phyloP scores from a whole-genome alignment of 2,113 vertebrate genomes.

The Tonatia bakeri region DNA sequence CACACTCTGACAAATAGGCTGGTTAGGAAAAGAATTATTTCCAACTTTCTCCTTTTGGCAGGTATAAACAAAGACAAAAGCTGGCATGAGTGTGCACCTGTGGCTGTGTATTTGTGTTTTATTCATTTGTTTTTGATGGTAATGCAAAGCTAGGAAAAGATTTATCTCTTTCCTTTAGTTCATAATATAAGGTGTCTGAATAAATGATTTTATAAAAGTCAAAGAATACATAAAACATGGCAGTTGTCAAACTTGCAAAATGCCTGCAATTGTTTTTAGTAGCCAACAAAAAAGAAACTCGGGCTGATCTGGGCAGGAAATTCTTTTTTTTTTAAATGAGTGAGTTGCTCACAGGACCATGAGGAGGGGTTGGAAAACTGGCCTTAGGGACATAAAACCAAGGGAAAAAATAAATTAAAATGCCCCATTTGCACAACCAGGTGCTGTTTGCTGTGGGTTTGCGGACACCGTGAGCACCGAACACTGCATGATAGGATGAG shows the following conservation, averaged over 20 bases:
- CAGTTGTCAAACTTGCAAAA: background rate
- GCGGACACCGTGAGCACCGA: background rate
- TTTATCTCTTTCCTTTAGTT: constrained; percentile 21
- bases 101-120: constrained; percentile 5
- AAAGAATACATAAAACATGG: background rate
- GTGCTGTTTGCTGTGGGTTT: background rate
- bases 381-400: background rate
- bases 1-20: constrained; percentile 55
- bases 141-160: constrained; percentile 8
- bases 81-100: background rate
- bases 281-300: background rate
- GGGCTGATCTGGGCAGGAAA: background rate
- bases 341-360: background rate
- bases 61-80: constrained; percentile 43
- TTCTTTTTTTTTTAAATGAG: background rate
- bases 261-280: background rate
- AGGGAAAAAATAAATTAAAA: background rate
- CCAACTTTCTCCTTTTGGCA: constrained; percentile 51
- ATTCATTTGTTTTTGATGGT: constrained; percentile 34
- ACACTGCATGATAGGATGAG: background rate
- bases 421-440: background rate
- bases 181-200: background rate
- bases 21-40: constrained; percentile 64
- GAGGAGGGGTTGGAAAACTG: background rate
- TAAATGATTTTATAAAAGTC: constrained; percentile 32